These are phyloP conservation scores for Takifugu bimaculatus DNA, from an alignment of 2,113 vertebrate species.

Conservation along the genomic window DNA sequence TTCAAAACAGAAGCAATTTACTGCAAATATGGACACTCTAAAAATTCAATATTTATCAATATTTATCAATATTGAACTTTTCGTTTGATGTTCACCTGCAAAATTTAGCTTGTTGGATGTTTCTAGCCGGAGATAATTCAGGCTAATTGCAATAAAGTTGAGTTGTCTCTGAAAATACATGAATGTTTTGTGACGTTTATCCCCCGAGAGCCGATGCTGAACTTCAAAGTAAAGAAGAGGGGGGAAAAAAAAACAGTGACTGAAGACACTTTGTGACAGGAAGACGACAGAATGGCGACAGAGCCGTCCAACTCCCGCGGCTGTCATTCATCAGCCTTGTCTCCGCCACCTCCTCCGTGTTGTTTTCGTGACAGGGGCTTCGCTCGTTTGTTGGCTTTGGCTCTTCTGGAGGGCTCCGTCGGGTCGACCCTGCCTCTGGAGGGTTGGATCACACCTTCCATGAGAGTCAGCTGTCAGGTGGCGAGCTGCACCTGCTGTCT, in stretches of 20 bases:
- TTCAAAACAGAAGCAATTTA: too few species aligned
- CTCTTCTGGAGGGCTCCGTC: slow-evolving; percentile 15
- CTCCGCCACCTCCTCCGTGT: slow-evolving; percentile 27
- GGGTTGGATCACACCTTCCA: slow-evolving; percentile 58
- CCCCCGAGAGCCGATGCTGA: too few species aligned
- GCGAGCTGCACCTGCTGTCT: slow-evolving; percentile 68
- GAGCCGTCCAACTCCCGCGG: slow-evolving; percentile 9
- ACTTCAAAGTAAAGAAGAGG: too few species aligned
- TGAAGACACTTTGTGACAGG: not conserved
- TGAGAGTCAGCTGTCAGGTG: slow-evolving; percentile 54
- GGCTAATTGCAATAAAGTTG: too few species aligned
- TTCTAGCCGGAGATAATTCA: too few species aligned
- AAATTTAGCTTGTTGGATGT: too few species aligned
- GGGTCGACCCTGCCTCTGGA: slow-evolving; percentile 22
- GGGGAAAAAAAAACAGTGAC: not conserved
- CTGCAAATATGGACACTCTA: not conserved
- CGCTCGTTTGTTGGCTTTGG: slow-evolving; percentile 52
- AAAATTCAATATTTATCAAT: not conserved
- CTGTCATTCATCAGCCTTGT: slow-evolving; percentile 26
- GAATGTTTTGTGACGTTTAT: too few species aligned
- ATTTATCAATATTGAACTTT: not conserved
- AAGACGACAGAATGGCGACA: not conserved
- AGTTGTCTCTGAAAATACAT: too few species aligned
- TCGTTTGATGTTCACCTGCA: not conserved
- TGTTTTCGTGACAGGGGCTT: slow-evolving; percentile 41